Base-by-base conservation (phyloP, 2,797 vertebrate genomes). In the Mus caroli region DNA sequence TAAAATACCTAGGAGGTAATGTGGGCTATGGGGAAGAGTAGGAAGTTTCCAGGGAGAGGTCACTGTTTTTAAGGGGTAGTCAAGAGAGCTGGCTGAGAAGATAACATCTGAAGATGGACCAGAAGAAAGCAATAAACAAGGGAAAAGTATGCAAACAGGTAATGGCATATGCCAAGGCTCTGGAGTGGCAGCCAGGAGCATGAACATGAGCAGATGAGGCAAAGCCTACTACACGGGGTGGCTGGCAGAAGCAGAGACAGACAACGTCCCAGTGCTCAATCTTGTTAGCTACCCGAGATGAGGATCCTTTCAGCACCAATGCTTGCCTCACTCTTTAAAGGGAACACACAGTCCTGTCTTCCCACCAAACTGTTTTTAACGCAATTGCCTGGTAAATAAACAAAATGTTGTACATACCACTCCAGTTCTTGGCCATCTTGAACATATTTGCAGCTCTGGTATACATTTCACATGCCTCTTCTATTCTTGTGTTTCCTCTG, bases 381-480 rank as follows among this genome's bases (percentile, higher is more conserved):
- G 56, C 19, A 40, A 58, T 19, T 94, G 15, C 13, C 88, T 69
- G 28, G 79, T 94, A 96, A 87, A 31, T 31, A 94, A 93, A 91
- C 4, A 90, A 90, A 95, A 76, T 5, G 56, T n/a, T 75, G 69
- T 97, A 99, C 99, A 91, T 98, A 99, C 99, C 99, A 4, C 98
- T 99, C 99, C 99, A 99, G 97, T 99, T 99, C 98, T 99, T 99
- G 97, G 99, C 99, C 98, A 99, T 99, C 99, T 99, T 99, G 99
- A 99, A 99, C 99, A 99, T 99, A 98, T 99, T 99, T 97, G 99
- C 99, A 75, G 99, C 99, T 98, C 99, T 99, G 97, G 99, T 99
- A 97, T 99, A 99, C 99, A 99, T 99, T 97, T 99, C 99, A 86
- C 99, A 99, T 0, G 99, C 99, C 94, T 99, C 99, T 98, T 99